phyloP scores from a whole-genome alignment of 2,888 invertebrate genomes.

The Pristionchus maxplancki region DNA sequence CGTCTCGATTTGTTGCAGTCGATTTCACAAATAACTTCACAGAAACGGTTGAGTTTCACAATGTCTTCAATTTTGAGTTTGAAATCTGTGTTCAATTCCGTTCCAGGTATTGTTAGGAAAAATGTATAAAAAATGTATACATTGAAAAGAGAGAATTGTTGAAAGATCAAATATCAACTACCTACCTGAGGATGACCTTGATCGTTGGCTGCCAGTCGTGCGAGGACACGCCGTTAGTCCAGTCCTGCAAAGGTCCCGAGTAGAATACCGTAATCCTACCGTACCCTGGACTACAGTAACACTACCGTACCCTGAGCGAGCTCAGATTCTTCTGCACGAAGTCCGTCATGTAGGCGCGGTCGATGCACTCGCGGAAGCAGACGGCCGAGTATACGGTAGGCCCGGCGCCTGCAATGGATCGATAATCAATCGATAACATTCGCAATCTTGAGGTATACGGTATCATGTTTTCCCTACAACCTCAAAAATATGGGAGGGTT shows the following conservation, averaged over 20 bases:
- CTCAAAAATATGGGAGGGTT: no score
- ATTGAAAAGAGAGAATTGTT: slow-evolving; percentile 4
- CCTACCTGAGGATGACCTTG: slow-evolving; percentile 65
- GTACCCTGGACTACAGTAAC: slow-evolving; percentile 43
- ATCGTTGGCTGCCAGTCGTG: slow-evolving; percentile 70
- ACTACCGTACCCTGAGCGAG: slow-evolving; percentile 59
- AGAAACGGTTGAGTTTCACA: neutral
- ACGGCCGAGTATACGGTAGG: slow-evolving; percentile 74
- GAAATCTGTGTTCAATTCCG: neutral
- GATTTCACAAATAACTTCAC: no score
- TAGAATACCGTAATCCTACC: slow-evolving; percentile 27
- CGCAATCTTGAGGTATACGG: no score
- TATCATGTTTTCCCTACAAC: no score
- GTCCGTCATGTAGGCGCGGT: slow-evolving; percentile 69
- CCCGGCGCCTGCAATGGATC: slow-evolving; percentile 57
- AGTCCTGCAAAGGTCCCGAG: slow-evolving; percentile 50
- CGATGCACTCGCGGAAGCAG: slow-evolving; percentile 71
- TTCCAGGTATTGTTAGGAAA: neutral
- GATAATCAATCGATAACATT: neutral
- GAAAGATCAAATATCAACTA: slow-evolving; percentile 20
- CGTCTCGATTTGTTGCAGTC: neutral
- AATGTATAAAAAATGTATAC: neutral
- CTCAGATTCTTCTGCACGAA: slow-evolving; percentile 69
- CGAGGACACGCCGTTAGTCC: slow-evolving; percentile 56
- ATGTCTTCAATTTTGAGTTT: neutral